Percentiles rank a stretch among this genome's conserved stretches.
These are phyloP conservation scores for Elephas maximus DNA, from an alignment of 2,113 vertebrate genomes.

Conservation along the genomic window DNA sequence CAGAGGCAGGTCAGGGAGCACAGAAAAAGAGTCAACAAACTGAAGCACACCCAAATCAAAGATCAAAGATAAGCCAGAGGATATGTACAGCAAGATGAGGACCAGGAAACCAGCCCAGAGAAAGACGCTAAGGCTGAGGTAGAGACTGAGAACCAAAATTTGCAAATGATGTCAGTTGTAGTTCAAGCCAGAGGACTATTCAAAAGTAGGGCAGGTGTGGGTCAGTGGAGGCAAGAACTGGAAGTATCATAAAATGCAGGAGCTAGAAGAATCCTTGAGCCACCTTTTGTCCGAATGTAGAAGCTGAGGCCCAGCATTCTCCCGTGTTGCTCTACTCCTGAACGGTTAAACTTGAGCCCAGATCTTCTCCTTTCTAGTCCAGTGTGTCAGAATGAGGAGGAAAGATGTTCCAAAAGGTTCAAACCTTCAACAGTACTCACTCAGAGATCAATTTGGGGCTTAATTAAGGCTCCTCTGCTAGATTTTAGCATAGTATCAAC, in stretches of 20 bases:
- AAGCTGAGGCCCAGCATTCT: too few relatives aligned
- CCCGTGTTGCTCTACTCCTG: too few relatives aligned
- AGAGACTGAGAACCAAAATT: not conserved
- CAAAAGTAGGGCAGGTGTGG: fast-evolving
- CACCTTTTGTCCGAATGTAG: not conserved
- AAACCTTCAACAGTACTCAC: not conserved
- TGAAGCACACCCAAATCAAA: not conserved
- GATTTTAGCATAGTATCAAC: not conserved
- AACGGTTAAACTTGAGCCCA: not conserved
- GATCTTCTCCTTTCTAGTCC: not conserved
- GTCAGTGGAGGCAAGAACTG: not conserved
- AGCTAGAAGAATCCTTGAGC: not conserved
- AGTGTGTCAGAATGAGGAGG: not conserved
- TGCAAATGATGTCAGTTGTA: not conserved
- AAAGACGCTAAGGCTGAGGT: not conserved
- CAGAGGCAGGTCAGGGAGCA: too few relatives aligned
- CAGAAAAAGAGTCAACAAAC: not conserved
- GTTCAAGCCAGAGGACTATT: not conserved
- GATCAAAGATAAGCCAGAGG: too few relatives aligned
- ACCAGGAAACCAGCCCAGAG: not conserved
- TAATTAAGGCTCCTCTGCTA: not conserved
- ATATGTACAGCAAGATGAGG: not conserved
- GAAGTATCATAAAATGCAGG: not conserved
- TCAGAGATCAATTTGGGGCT: not conserved
- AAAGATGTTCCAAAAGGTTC: not conserved